These are phyloP conservation scores for Lumbricus terrestris DNA, from an alignment of 2,888 invertebrate genomes.

Conservation along the genomic window DNA sequence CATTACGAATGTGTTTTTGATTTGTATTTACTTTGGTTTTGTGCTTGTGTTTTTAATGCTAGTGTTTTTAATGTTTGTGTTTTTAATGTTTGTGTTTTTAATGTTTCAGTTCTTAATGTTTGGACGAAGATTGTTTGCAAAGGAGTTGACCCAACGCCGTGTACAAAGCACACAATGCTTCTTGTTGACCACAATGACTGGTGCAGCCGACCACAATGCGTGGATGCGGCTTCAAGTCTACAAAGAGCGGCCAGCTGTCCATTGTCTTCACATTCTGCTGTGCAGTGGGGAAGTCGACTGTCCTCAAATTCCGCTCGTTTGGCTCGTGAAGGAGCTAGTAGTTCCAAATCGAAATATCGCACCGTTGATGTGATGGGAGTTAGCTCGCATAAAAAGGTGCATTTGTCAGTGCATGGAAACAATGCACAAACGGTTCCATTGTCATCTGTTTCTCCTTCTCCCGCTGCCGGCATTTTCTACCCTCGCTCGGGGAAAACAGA, in stretches of 20 bases:
- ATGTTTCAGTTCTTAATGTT: not conserved
- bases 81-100: not conserved
- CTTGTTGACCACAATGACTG: not conserved
- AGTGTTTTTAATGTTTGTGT: not conserved
- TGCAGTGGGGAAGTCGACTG: not conserved
- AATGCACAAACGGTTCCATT: not conserved
- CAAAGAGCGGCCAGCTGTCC: not conserved
- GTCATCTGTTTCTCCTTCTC: no score
- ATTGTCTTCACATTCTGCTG: not conserved
- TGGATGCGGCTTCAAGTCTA: not conserved
- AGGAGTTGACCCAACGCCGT: not conserved
- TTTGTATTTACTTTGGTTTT: no score
- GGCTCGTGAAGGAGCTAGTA: not conserved
- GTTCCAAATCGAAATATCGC: not conserved
- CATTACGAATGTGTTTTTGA: no score
- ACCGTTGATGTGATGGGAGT: not conserved
- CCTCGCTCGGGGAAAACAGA: not conserved
- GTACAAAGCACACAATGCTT: not conserved
- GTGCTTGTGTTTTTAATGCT: not conserved
- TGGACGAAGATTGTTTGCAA: not conserved
- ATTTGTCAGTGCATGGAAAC: not conserved
- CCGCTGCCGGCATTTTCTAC: not conserved
- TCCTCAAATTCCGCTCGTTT: not conserved
- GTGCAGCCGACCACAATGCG: not conserved
- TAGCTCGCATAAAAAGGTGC: not conserved